Evolutionary conservation across 2,797 vertebrate genomes (phyloP), one percentile per base, ranked within the genome.

Genomic region (Neomorphus geoffroyi): DNA sequence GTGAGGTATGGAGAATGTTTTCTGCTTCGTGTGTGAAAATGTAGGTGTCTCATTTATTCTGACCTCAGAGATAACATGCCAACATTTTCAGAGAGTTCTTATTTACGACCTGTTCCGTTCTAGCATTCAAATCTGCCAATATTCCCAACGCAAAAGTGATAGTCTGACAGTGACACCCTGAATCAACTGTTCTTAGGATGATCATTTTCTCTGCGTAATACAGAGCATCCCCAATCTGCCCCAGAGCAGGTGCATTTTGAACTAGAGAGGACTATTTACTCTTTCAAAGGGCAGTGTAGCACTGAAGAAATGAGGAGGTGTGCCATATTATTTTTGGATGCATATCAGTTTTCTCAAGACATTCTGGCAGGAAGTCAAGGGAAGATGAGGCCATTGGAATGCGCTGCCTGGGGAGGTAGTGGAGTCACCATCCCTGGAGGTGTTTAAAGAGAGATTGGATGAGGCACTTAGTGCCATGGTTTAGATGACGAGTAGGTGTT

Each of bases 41-140:
- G 8, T 13, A 73, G 14, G 5, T 64, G 27, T 30, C 9, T 57
- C 12, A 21, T 48, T 91, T 82, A 8, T 73, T 58, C 13, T 56
- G 35, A 51, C 58, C 72, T 81, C 53, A 89, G 32, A 39, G 3
- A 69, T 89, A 71, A 84, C 28, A 54, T 2, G 10, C 27, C 11
- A 61, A 66, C 45, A 67, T 84, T 84, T 69, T 5, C n/a, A 35
- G 13, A 41, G 6, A 71, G 10, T 21, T 86, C 24, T 82, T 65
- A 22, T 5, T 35, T 43, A 46, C 0, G 0, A 89, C 5, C 4
- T 41, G n/a, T 57, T 41, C 15, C 22, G 9, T 81, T 67, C 5
- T 30, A 74, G 2, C 10, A 45, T 74, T 81, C 26, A n/a, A 32
- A 33, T 12, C 37, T 53, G 43, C 26, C 33, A 35, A 28, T 58